Evolutionary conservation across 2,888 invertebrate species (phyloP).

Genomic region (Stictocephala bisonia): DNA sequence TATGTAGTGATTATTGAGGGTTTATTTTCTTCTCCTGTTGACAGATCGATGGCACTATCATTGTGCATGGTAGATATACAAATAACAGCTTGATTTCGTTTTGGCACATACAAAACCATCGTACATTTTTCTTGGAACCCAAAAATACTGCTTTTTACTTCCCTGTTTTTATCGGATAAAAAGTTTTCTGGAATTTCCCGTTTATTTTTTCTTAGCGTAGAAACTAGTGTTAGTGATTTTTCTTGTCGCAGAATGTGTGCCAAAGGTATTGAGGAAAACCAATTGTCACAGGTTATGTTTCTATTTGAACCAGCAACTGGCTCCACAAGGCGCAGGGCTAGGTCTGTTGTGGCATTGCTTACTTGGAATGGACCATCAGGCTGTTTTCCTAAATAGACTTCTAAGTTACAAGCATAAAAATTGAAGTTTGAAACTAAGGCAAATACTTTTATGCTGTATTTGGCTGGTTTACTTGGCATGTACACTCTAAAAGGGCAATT

Average conservation of each 20-base stretch:
- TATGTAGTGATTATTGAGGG: conserved; percentile 31
- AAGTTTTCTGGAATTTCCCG: not conserved
- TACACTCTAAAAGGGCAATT: conserved; percentile 35
- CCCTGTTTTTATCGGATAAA: not conserved
- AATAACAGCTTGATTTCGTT: conserved; percentile 26
- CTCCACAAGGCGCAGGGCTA: conserved; percentile 27
- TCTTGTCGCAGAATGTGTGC: not conserved
- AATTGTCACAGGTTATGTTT: conserved; percentile 37
- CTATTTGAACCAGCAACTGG: conserved; percentile 7
- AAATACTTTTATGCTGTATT: conserved; percentile 55
- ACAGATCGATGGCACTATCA: not conserved
- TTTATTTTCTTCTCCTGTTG: not conserved
- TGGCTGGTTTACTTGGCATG: conserved; percentile 59
- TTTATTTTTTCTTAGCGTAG: conserved; percentile 6
- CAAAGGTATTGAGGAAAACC: not conserved
- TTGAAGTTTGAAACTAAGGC: not conserved
- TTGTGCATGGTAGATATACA: conserved; percentile 28
- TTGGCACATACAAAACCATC: conserved; percentile 27
- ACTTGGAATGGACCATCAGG: not conserved
- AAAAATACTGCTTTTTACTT: conserved; percentile 8
- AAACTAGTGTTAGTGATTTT: conserved; percentile 1
- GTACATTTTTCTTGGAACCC: conserved; percentile 25
- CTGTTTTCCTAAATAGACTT: conserved; percentile 42
- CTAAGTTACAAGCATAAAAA: conserved; percentile 47
- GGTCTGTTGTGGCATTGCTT: not conserved